A percentile compares a stretch with the other conserved stretches of the same genome.
Conservation (phyloP, 2,797 vertebrate genomes). For the Tiaroga cobitis region DNA sequence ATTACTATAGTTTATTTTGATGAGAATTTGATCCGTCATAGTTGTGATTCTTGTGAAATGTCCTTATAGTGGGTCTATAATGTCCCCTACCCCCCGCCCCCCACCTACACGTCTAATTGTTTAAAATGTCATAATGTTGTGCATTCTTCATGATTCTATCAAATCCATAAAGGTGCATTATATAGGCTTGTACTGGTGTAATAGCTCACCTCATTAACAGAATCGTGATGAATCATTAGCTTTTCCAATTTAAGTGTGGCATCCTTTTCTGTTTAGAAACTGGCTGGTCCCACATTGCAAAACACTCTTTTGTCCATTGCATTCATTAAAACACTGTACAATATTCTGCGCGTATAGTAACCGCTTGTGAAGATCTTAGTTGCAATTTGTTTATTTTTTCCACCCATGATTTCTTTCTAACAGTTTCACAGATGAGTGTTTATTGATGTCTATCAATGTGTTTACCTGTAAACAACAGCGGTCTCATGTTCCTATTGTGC, state of each 20-base stretch:
- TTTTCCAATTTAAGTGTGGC: neutral
- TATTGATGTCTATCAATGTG: slow-evolving; percentile 14
- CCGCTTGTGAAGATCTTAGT: neutral
- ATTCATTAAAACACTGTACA: slow-evolving; percentile 2
- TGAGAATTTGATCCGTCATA: neutral
- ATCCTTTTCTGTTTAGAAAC: slow-evolving; percentile 1
- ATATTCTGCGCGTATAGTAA: neutral
- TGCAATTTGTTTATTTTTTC: neutral
- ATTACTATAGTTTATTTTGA: neutral
- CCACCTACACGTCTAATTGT: neutral
- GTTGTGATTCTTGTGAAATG: neutral
- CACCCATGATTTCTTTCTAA: neutral
- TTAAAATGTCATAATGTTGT: neutral
- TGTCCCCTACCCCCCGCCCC: too few relatives aligned
- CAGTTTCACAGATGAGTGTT: slow-evolving; percentile 20
- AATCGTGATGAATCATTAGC: slow-evolving; percentile 20
- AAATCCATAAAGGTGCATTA: slow-evolving; percentile 2
- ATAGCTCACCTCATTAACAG: slow-evolving; percentile 2
- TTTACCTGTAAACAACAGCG: slow-evolving; percentile 40
- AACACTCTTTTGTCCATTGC: neutral
- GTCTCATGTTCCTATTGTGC: slow-evolving; percentile 18
- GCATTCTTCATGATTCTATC: neutral
- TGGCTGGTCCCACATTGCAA: neutral
- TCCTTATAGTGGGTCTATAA: neutral
- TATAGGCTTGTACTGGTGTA: neutral